A percentile compares a stretch with the other conserved stretches of the same genome.
These are phyloP conservation scores for Abscondita cerata DNA, from an alignment of 2,888 invertebrate genomes.

Conservation along the genomic window DNA sequence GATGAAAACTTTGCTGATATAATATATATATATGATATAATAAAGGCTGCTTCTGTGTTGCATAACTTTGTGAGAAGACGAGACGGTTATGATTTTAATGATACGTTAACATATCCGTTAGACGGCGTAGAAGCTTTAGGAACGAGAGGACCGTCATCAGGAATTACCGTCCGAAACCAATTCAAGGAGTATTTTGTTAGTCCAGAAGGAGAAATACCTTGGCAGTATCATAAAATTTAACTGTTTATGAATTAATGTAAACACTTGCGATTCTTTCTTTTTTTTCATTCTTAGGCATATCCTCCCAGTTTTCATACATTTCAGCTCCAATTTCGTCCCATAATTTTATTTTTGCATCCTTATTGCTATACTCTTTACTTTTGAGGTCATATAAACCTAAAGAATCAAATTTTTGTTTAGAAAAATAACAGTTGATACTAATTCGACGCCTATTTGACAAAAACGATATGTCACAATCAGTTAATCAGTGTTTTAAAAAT, in stretches of 20 bases:
- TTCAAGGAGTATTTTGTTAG: neutral
- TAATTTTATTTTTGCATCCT: neutral
- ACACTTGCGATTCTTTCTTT: no score
- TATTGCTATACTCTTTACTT: slow-evolving; percentile 4
- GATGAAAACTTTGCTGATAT: neutral
- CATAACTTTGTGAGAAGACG: neutral
- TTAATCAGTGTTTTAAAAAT: no score
- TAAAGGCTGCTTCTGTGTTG: neutral
- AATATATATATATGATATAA: no score
- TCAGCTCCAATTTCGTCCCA: neutral
- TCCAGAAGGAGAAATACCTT: neutral
- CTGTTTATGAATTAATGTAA: neutral
- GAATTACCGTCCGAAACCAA: neutral
- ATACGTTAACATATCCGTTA: neutral
- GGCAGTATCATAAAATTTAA: neutral
- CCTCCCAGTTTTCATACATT: slow-evolving; percentile 6
- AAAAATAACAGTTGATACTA: no score
- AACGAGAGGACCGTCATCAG: neutral
- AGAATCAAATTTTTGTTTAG: no score
- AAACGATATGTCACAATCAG: no score
- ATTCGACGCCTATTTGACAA: no score
- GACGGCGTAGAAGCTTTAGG: neutral
- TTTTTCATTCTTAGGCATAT: neutral
- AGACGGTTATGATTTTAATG: neutral
- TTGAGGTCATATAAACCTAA: slow-evolving; percentile 1